Percentiles rank a stretch among this genome's conserved stretches.
Conservation (phyloP, 2,888 invertebrate genomes). For the Agrochola lota region DNA sequence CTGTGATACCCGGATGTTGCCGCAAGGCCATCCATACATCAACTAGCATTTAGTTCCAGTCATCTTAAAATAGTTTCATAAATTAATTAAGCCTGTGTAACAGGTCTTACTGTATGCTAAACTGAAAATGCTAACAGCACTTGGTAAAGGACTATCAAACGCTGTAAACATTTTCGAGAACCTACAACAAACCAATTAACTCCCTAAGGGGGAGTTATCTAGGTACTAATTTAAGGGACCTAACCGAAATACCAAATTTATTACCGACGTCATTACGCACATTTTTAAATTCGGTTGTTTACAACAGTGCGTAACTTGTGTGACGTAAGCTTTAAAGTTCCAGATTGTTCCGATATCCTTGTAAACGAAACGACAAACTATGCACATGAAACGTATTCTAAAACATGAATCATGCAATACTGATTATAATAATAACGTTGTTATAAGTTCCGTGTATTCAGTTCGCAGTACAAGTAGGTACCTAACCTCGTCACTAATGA, state of each 20-base stretch:
- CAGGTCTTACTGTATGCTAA: slow-evolving; percentile 20
- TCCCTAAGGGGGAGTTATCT: background rate
- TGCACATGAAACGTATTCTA: slow-evolving; percentile 35
- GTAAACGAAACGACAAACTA: slow-evolving; percentile 40
- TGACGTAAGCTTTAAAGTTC: slow-evolving; percentile 52
- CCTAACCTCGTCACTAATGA: background rate
- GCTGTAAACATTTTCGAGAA: background rate
- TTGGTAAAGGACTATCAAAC: background rate
- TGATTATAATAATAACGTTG: slow-evolving; percentile 21
- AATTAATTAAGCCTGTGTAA: slow-evolving; percentile 25
- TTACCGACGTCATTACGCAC: slow-evolving; percentile 1
- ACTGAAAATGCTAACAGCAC: slow-evolving; percentile 8
- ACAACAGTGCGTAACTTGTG: slow-evolving; percentile 4
- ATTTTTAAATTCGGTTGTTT: slow-evolving; percentile 24
- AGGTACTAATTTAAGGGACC: slow-evolving; percentile 1
- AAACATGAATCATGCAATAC: slow-evolving; percentile 39
- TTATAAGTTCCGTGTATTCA: slow-evolving; percentile 23
- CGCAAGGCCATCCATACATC: slow-evolving; percentile 81
- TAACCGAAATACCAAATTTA: slow-evolving; percentile 1
- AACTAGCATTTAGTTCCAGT: slow-evolving; percentile 73
- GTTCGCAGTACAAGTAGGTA: background rate
- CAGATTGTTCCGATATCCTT: slow-evolving; percentile 55
- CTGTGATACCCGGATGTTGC: slow-evolving; percentile 84
- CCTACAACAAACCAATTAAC: background rate
- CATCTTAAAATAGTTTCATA: slow-evolving; percentile 53